Conservation (phyloP, 1,140 invertebrate genomes). For the Charaxes varanes region DNA sequence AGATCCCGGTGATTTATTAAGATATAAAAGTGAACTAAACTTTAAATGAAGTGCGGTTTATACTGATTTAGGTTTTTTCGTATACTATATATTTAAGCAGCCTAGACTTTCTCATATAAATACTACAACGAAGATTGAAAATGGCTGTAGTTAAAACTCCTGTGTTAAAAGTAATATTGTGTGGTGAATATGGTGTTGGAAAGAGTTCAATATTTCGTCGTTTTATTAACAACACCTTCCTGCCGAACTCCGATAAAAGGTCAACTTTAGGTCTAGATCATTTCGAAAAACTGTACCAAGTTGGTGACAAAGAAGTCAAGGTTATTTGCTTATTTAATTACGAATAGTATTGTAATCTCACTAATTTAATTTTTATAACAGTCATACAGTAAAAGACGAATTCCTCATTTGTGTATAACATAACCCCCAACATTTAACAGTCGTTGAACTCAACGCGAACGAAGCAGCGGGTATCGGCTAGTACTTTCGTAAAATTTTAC, state of each 20-base stretch:
- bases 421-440: no score
- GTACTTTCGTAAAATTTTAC: no score
- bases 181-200: slow-evolving; percentile 96
- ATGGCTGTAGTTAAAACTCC: slow-evolving; percentile 90
- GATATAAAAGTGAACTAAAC: no score
- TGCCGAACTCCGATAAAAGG: slow-evolving; percentile 85
- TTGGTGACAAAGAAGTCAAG: slow-evolving; percentile 85
- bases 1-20: no score
- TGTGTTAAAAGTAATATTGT: slow-evolving; percentile 94
- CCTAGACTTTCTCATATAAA: slow-evolving; percentile 6
- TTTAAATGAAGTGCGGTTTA: no score
- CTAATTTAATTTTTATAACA: slow-evolving; percentile 12
- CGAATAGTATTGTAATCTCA: slow-evolving; percentile 1
- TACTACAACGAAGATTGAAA: slow-evolving; percentile 11
- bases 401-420: no score
- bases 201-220: slow-evolving; percentile 94
- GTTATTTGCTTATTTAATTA: slow-evolving; percentile 67
- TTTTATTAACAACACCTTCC: slow-evolving; percentile 91
- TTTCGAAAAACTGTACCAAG: slow-evolving; percentile 85
- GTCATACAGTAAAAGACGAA: no score
- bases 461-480: no score
- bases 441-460: no score
- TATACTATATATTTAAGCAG: neutral
- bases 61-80: neutral
- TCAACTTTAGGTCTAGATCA: slow-evolving; percentile 95